Base-by-base conservation (phyloP, 1,140 invertebrate species). In the Pseudomyrmex flavicornis region DNA sequence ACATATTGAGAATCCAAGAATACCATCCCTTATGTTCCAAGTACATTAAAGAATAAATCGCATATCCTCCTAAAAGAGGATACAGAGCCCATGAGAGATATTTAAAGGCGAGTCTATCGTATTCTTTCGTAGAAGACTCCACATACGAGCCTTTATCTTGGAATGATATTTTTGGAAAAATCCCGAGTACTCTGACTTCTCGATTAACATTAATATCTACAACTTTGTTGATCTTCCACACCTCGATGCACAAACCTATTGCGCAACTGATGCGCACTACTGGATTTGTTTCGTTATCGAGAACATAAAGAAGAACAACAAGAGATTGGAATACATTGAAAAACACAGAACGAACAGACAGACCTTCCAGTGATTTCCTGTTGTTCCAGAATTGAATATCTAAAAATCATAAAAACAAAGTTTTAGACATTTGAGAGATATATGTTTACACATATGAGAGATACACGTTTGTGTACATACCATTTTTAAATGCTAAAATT, bases 351-450 rank as follows among this genome's bases (percentile, higher is more conserved):
- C 99, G 96, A 10, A 99, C 99, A 0, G 99, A 99, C 8, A 99
- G 95, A 61, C 99, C 99, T 95, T 99, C 99, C 46, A 99, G 95
- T 5, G 98, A 99, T 93, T 99, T 98, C 54, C 99, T 95, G 91
- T 99, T 99, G 85, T 99, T 98, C 99, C 99, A 99, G 93, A 99
- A 99, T 95, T 99, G 99, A 91, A 99, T 99, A 95, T 99, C 97
- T 97, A 93, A 58, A 95, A 61, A 22, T 48, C 13, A 68, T 82
- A 75, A 70, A 2, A 44, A 76, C 26, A 2, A 54, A 35, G 35
- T 35, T 35, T 35, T 35, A 35, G 5, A 35, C 35, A 35, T 5
- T 7, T 35, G 17, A 1, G n/a, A 76, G 0, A 52, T 20, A n/a
- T 0, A 9, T 66, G 58, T 20, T 22, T 66, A 83, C 48, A 61